Conservation (phyloP, 2,113 vertebrate species). For the Todiramphus saurophagus region DNA sequence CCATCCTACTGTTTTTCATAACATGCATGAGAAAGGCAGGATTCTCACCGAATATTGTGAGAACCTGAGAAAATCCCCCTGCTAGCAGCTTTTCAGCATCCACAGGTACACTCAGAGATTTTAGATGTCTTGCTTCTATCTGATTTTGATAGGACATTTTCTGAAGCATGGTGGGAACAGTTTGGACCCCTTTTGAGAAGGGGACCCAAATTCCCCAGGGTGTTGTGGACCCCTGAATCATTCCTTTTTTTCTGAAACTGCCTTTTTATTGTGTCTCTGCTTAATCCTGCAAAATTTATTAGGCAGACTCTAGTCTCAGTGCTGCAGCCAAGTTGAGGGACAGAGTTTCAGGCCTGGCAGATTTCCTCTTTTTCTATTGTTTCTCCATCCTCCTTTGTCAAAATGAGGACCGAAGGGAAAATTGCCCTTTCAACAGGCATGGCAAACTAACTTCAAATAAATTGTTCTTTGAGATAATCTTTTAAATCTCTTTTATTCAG, state of each 20-base stretch:
- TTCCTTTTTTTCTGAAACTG: not conserved
- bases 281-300: not conserved
- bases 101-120: not conserved
- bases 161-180: not conserved
- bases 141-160: not conserved
- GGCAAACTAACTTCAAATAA: not conserved
- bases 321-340: constrained; percentile 2
- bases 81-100: no score
- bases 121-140: not conserved
- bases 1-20: no score
- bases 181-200: not conserved
- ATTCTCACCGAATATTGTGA: no score
- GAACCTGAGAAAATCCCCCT: no score
- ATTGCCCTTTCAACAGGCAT: not conserved
- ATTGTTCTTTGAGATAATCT: not conserved
- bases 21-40: no score
- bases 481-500: not conserved
- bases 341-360: not conserved
- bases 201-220: not conserved
- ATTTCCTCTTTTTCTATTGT: not conserved
- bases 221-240: not conserved
- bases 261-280: not conserved
- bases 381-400: constrained; percentile 9
- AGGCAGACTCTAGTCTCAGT: not conserved
- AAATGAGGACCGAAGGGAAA: not conserved